Percentiles rank a stretch among this genome's conserved stretches.
These are phyloP conservation scores for Lycodopsis pacificus DNA, from an alignment of 2,797 vertebrate genomes.

Conservation along the genomic window DNA sequence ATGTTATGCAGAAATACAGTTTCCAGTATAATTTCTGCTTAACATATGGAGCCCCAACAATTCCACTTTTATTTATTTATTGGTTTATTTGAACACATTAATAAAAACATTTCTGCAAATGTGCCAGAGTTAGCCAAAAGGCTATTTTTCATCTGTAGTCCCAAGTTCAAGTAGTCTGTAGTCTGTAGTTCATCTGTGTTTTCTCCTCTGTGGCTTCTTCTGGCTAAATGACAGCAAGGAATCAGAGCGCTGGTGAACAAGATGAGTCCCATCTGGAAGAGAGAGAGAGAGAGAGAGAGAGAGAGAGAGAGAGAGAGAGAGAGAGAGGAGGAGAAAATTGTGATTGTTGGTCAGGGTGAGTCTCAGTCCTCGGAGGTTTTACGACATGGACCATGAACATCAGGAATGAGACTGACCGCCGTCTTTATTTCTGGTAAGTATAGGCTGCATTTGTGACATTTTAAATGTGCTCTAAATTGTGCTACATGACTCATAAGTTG, in stretches of 20 bases:
- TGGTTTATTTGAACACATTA: no score
- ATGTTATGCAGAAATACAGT: background rate
- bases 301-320: no score
- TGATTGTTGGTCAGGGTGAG: slow-evolving; percentile 31
- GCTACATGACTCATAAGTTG: background rate
- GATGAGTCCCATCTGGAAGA: slow-evolving; percentile 71
- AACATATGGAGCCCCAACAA: no score
- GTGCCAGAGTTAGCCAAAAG: no score
- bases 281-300: background rate
- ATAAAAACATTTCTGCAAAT: no score
- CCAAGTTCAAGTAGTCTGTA: no score
- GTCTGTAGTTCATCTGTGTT: no score
- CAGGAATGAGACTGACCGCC: slow-evolving; percentile 24
- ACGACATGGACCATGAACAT: slow-evolving; percentile 47
- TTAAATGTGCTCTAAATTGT: background rate
- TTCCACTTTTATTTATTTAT: no score
- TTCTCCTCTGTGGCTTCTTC: background rate
- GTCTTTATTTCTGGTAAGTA: slow-evolving; percentile 55
- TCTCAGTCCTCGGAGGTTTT: slow-evolving; percentile 45
- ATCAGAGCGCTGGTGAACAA: slow-evolving; percentile 33
- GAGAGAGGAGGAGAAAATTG: slow-evolving; percentile 1
- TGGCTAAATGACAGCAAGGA: slow-evolving; percentile 16
- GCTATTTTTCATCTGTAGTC: no score
- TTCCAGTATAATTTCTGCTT: background rate
- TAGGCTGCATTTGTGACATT: background rate